Evolutionary conservation across 2,113 vertebrate species (phyloP), one percentile per base, ranked within the genome.

Genomic region (Nannobrachium achirus): DNA sequence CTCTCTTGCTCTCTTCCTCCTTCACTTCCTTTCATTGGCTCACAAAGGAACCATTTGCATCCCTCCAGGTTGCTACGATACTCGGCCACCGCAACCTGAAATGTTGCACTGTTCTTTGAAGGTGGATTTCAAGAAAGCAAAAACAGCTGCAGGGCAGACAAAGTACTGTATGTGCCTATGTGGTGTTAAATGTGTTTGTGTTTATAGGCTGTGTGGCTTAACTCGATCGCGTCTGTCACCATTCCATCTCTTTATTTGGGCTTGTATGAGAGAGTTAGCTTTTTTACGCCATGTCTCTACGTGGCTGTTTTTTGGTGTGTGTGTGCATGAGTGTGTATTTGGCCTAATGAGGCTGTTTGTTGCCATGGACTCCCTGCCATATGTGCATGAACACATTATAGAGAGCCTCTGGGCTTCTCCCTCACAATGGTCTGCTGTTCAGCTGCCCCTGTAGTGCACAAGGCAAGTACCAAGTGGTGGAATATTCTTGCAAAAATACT

Each of bases 11-110:
- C 63, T 41, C 69, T 63, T 76, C 73, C 39, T 84, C 52, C 69
- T 58, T 64, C 56, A 18, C 72, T 73, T 71, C 78, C 68, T 88
- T 89, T 89, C 86, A 89, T 60, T 74, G 52, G 66, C 60, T 52
- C 44, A 81, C 89, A 90, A 85, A 86, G 86, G 80, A 83, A 40
- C 77, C 83, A 83, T 90, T 84, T 85, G 86, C 84, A 69, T 79
- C 83, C 60, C 42, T 70, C 69, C 76, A 82, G 83, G 89, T 91
- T 89, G 89, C 91, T 90, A 90, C 51, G 88, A 90, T 83, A 89
- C 91, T 77, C 48, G 48, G 68, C 65, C 72, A 48, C 42, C 63
- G 38, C 39, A 33, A 76, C 70, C 74, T 76, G 61, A 87, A 89
- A 88, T 83, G 78, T 84, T 80, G 83, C 73, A n/a, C 46, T 76